A percentile compares a stretch with the other conserved stretches of the same genome.
These are phyloP conservation scores for Kuschelorhynchus macadamiae DNA, from an alignment of 2,888 invertebrate species.

Conservation along the genomic window DNA sequence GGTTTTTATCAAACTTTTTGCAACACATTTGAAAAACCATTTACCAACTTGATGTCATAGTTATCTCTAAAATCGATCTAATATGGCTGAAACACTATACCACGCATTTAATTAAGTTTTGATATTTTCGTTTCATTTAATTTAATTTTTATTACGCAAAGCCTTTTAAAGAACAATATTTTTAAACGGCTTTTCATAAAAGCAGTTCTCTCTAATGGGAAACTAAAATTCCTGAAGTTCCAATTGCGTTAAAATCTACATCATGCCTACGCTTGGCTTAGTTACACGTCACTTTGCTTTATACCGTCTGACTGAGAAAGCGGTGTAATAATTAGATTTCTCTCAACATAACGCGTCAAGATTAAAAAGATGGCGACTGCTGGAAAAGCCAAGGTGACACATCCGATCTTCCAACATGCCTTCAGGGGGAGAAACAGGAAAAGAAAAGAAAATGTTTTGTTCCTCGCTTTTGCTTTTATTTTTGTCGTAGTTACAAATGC, in stretches of 20 bases:
- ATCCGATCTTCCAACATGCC: conserved; percentile 9
- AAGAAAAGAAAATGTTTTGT: conserved; percentile 1
- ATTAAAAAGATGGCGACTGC: conserved; percentile 25
- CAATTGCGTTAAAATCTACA: conserved; percentile 26
- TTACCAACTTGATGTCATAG: too few relatives aligned
- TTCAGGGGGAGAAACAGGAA: not conserved
- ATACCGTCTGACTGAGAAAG: conserved; percentile 32
- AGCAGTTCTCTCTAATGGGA: not conserved
- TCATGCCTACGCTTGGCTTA: conserved; percentile 26
- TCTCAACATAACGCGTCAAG: conserved; percentile 28
- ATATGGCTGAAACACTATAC: too few relatives aligned
- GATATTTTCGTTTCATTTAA: too few relatives aligned
- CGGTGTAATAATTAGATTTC: conserved; percentile 38
- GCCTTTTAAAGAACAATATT: too few relatives aligned
- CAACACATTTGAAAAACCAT: too few relatives aligned
- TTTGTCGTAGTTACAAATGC: not conserved
- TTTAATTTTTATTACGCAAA: too few relatives aligned
- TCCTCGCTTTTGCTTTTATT: not conserved
- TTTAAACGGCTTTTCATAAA: conserved; percentile 4
- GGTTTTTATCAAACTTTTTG: too few relatives aligned
- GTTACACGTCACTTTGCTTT: conserved; percentile 37
- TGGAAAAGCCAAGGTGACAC: conserved; percentile 26
- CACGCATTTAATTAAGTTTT: too few relatives aligned
- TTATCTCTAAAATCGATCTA: too few relatives aligned
- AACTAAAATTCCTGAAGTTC: conserved; percentile 9